phyloP scores from a whole-genome alignment of 2,113 vertebrate genomes.

The Cyanoderma ruficeps region DNA sequence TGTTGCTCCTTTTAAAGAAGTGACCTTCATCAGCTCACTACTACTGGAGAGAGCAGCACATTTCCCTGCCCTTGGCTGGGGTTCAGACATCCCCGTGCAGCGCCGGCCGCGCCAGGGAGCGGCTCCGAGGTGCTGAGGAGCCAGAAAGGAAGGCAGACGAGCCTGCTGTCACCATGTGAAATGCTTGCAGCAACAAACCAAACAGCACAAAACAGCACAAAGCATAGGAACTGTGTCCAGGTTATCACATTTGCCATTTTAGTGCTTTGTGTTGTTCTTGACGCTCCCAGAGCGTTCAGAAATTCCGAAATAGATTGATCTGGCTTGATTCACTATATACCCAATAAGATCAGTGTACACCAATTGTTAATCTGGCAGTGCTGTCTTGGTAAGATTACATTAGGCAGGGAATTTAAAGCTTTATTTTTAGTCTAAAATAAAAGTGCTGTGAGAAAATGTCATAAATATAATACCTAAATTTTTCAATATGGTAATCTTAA shows the following conservation, averaged over 20 bases:
- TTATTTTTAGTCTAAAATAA: not conserved
- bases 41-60: not conserved
- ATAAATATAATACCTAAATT: not conserved
- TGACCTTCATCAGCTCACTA: slow-evolving; percentile 21
- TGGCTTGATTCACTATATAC: not conserved
- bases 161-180: not conserved
- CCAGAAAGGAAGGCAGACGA: not conserved
- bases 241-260: not conserved
- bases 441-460: not conserved
- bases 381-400: not conserved
- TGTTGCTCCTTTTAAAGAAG: slow-evolving; percentile 27
- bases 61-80: not conserved
- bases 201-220: not conserved
- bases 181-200: not conserved
- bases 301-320: rapidly evolving
- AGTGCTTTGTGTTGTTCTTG: not conserved
- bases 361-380: not conserved
- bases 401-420: not conserved
- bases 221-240: not conserved
- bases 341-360: not conserved
- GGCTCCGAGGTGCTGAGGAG: not conserved
- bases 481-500: not conserved
- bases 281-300: not conserved
- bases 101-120: rapidly evolving
- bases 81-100: not conserved